Conservation (phyloP, 2,888 invertebrate species). For the Fragum sueziense region DNA sequence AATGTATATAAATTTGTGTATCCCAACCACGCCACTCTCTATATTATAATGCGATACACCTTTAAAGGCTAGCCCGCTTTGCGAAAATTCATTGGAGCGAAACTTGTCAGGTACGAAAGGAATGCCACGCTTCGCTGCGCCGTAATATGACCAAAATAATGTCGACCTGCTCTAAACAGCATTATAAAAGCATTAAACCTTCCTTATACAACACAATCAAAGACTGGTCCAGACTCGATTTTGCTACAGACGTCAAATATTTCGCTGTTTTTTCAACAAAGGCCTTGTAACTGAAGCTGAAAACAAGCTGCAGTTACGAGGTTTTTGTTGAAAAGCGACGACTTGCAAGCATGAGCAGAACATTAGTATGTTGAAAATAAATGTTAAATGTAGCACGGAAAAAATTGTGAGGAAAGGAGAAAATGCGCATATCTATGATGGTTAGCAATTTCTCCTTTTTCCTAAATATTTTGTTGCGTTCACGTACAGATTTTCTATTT, state of each 20-base stretch:
- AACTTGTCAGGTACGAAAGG: constrained; percentile 32
- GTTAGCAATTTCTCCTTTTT: neutral
- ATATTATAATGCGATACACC: constrained; percentile 16
- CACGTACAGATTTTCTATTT: neutral
- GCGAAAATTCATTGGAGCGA: constrained; percentile 27
- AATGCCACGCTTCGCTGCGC: constrained; percentile 41
- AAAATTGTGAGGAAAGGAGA: neutral
- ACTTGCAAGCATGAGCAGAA: too few relatives aligned
- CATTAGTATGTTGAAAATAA: neutral
- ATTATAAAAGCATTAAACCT: too few relatives aligned
- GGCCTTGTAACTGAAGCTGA: too few relatives aligned
- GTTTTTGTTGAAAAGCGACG: too few relatives aligned
- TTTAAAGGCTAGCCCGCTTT: neutral
- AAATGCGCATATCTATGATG: neutral
- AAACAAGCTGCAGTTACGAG: too few relatives aligned
- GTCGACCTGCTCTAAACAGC: neutral
- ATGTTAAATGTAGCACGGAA: too few relatives aligned
- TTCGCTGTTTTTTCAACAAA: too few relatives aligned
- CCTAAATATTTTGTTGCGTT: neutral
- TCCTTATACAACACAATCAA: too few relatives aligned
- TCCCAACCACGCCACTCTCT: neutral
- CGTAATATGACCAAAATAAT: constrained; percentile 20
- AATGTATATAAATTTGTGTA: constrained; percentile 8
- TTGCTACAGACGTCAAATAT: neutral
- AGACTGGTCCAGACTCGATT: too few relatives aligned